phyloP scores from a whole-genome alignment of 2,888 invertebrate genomes.

The Leucania comma region DNA sequence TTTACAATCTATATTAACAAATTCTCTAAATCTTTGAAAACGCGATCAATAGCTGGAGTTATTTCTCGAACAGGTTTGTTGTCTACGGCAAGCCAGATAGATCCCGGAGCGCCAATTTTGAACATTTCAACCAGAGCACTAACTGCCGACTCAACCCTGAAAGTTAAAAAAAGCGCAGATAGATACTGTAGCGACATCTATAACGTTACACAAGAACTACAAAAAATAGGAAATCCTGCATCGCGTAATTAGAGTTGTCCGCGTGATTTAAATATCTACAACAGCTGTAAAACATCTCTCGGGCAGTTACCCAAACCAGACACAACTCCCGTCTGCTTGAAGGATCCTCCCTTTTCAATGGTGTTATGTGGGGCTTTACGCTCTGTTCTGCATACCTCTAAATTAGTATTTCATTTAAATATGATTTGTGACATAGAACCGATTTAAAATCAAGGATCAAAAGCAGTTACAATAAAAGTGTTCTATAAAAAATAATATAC shows the following conservation, averaged over 20 bases:
- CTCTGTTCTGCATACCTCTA: too few relatives aligned
- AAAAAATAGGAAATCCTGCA: too few relatives aligned
- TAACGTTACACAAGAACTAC: too few relatives aligned
- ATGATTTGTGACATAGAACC: neutral
- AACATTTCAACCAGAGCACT: conserved; percentile 64
- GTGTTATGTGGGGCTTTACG: too few relatives aligned
- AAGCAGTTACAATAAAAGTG: neutral
- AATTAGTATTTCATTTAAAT: too few relatives aligned
- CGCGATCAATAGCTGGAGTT: conserved; percentile 61
- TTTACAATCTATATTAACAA: conserved; percentile 1
- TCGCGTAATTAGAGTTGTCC: too few relatives aligned
- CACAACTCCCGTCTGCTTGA: too few relatives aligned
- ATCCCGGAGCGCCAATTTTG: conserved; percentile 64
- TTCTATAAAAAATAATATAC: too few relatives aligned
- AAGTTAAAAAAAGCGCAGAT: conserved; percentile 22
- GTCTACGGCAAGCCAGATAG: conserved; percentile 64
- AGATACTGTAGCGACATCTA: neutral
- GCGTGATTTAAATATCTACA: too few relatives aligned
- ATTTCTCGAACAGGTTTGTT: conserved; percentile 67
- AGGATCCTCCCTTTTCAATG: too few relatives aligned
- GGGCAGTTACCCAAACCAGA: too few relatives aligned
- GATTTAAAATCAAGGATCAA: neutral
- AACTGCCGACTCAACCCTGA: conserved; percentile 68
- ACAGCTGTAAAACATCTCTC: too few relatives aligned
- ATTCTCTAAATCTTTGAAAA: conserved; percentile 49